Evolutionary conservation across 2,888 invertebrate species (phyloP).

Genomic region (Drosophila fungiperda): DNA sequence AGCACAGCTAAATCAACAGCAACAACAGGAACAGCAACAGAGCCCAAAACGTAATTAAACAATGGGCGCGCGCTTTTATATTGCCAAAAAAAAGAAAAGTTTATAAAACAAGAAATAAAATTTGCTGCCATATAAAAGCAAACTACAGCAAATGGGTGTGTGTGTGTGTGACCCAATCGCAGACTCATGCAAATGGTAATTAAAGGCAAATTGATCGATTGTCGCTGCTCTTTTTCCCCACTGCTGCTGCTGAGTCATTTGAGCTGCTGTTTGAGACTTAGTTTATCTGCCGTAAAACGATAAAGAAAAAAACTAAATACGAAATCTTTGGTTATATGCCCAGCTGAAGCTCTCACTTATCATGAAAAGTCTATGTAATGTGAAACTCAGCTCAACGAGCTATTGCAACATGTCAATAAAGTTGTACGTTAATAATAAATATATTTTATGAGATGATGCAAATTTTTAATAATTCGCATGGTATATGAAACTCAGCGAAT

Average conservation of each 20-base stretch:
- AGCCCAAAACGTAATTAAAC: slow-evolving; percentile 67
- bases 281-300: slow-evolving; percentile 50
- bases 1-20: slow-evolving; percentile 22
- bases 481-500: background rate
- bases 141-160: slow-evolving; percentile 44
- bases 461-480: background rate
- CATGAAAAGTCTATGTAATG: slow-evolving; percentile 50
- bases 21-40: slow-evolving; percentile 38
- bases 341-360: slow-evolving; percentile 63
- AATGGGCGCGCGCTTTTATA: slow-evolving; percentile 55
- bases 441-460: slow-evolving; percentile 11
- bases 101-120: slow-evolving; percentile 30
- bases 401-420: slow-evolving; percentile 23
- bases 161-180: slow-evolving; percentile 53
- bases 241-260: slow-evolving; percentile 47
- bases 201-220: slow-evolving; percentile 73
- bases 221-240: slow-evolving; percentile 47
- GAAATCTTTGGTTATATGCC: slow-evolving; percentile 55
- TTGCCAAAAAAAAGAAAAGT: slow-evolving; percentile 48
- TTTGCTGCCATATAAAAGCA: slow-evolving; percentile 24
- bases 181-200: slow-evolving; percentile 71
- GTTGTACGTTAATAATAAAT: slow-evolving; percentile 19
- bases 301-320: slow-evolving; percentile 25
- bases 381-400: slow-evolving; percentile 44
- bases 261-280: slow-evolving; percentile 31